Percentiles rank a stretch among this genome's conserved stretches.
phyloP scores from a whole-genome alignment of 2,797 vertebrate species.

The Tadarida brasiliensis region DNA sequence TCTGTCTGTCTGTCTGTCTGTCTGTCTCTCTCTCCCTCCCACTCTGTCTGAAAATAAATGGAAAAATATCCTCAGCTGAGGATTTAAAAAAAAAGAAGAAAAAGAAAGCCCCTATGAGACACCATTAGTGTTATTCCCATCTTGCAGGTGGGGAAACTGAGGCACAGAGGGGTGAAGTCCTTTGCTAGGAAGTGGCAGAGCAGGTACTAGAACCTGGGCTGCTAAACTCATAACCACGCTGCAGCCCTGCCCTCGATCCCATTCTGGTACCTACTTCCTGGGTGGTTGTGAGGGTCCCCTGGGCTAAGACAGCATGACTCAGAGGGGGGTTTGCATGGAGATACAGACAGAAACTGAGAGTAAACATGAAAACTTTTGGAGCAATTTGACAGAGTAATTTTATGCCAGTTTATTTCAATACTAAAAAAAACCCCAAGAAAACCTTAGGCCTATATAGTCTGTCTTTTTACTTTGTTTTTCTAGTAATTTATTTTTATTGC shows the following conservation, averaged over 20 bases:
- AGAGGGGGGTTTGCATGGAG: background rate
- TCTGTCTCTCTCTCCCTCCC: too few species aligned
- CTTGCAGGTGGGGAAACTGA: background rate
- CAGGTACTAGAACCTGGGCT: too few species aligned
- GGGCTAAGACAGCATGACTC: background rate
- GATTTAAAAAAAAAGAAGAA: too few species aligned
- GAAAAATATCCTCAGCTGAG: too few species aligned
- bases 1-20: too few species aligned
- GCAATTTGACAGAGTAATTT: background rate
- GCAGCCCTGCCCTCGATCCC: background rate
- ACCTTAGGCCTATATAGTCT: background rate
- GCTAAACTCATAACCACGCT: too few species aligned
- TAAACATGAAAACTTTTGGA: background rate
- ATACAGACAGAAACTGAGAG: background rate
- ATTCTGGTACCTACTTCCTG: background rate
- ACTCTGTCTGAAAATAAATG: too few species aligned
- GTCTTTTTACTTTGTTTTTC: background rate
- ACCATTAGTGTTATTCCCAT: fast-evolving
- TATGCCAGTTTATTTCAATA: background rate
- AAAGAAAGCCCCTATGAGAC: background rate
- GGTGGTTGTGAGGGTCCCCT: background rate
- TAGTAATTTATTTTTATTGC: constrained; percentile 38
- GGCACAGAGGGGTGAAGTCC: background rate
- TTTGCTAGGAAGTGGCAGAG: background rate
- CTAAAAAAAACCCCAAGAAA: background rate